phyloP scores from a whole-genome alignment of 2,113 vertebrate genomes.

The Acrocephalus arundinaceus region DNA sequence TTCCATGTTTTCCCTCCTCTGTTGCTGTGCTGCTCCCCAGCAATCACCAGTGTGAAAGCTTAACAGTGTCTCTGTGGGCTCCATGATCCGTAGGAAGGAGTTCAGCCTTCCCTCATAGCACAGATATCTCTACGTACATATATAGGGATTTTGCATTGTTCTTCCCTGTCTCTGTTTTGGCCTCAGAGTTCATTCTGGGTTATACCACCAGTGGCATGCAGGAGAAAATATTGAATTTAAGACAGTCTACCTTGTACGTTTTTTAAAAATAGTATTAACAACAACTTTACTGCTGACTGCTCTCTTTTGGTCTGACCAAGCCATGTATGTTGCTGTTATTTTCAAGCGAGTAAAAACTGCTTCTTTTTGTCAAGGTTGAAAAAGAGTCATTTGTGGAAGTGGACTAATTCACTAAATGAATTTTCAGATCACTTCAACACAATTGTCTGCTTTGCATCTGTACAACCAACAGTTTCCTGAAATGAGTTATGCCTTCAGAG shows the following conservation, averaged over 20 bases:
- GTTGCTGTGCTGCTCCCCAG: neutral
- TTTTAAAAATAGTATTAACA: neutral
- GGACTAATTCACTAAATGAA: neutral
- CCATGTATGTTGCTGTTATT: neutral
- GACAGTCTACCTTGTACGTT: neutral
- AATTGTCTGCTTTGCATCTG: neutral
- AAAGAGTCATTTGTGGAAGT: neutral
- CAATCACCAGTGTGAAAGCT: neutral
- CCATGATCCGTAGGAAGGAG: neutral
- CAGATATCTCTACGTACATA: neutral
- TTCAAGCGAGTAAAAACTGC: neutral
- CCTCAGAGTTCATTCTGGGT: neutral
- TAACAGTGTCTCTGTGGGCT: neutral
- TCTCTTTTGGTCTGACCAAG: neutral
- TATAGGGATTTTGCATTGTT: neutral
- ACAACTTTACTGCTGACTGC: neutral
- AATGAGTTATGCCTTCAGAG: neutral
- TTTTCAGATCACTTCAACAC: constrained; percentile 21
- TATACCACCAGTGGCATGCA: neutral
- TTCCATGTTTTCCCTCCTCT: neutral
- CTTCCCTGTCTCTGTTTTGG: neutral
- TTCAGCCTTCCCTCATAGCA: neutral
- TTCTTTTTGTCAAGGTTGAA: neutral
- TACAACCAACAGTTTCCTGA: neutral
- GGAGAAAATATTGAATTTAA: neutral